Evolutionary conservation across 2,888 invertebrate genomes (phyloP), one percentile per base, ranked within the genome.

Genomic region (Campoletis raptor): DNA sequence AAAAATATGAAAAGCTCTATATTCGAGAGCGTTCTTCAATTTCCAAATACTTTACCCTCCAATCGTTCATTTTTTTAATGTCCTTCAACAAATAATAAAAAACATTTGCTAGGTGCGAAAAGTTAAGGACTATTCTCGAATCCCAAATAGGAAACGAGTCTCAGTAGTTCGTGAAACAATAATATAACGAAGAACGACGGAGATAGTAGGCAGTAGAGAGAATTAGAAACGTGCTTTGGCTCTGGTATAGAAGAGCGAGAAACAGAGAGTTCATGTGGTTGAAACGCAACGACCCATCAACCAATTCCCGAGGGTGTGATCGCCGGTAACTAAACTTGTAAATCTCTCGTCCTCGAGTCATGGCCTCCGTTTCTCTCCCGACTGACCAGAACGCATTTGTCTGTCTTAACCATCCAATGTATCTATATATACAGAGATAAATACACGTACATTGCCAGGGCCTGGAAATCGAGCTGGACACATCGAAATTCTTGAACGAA

Each of bases 321-420:
- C 94, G 92, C 89, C 85, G 92, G 90, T 94, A 94, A 94, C 94
- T 94, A 93, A 94, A 94, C 94, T 94, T 94, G 94, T 94, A 94
- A 94, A 94, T 94, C 94, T 94, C 92, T 89, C 92, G 81, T 83
- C 87, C 87, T 88, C 84, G 88, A 73, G 86, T 87, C 85, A 86
- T 81, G 89, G 86, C 88, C 89, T 73, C 87, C 87, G 88, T 92
- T 91, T 54, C 67, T 74, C 66, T 92, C 93, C 93, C 93, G 92
- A 92, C 94, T 94, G 94, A 94, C 94, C 94, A 92, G 92, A 94
- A 94, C 94, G 91, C 94, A 94, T 94, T 93, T 92, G 93, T 94
- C 94, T 93, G 91, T 93, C 94, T 94, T 94, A 93, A 89, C 89
- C 87, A 80, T 83, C 81, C 48, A 21, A 42, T 67, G 10, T 66